These are phyloP conservation scores for Tinamus major DNA, from an alignment of 2,797 vertebrate species.

Conservation along the genomic window DNA sequence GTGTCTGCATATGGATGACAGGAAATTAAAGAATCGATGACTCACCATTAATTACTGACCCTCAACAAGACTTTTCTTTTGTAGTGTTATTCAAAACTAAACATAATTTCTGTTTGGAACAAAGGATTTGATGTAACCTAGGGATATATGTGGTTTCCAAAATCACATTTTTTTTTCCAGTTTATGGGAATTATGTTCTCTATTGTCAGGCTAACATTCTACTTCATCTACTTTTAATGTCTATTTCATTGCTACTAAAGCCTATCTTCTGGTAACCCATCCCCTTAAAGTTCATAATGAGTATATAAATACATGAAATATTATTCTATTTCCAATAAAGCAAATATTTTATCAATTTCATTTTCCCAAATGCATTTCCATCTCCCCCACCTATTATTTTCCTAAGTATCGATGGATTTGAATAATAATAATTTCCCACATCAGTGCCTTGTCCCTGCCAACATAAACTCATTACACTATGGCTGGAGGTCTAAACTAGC, in stretches of 20 bases:
- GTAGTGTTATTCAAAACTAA: neutral
- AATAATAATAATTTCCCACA: neutral
- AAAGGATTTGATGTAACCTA: neutral
- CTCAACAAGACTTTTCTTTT: neutral
- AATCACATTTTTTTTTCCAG: neutral
- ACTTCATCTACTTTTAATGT: neutral
- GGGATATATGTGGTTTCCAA: neutral
- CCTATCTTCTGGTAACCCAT: neutral
- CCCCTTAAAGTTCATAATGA: neutral
- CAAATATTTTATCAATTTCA: neutral
- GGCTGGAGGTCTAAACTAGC: neutral
- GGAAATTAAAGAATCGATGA: neutral
- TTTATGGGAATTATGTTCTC: neutral
- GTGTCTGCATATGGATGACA: neutral
- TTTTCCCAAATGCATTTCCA: neutral
- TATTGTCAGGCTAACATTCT: neutral
- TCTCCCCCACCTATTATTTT: neutral
- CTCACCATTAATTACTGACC: neutral
- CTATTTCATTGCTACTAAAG: neutral
- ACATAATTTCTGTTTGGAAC: neutral
- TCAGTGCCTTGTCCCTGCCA: neutral
- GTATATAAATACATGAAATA: neutral
- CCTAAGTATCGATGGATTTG: neutral
- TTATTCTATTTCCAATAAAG: constrained; percentile 15
- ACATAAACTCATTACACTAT: neutral